Evolutionary conservation across 2,797 vertebrate genomes (phyloP).

Genomic region (Ptychobarbus kaznakovi): DNA sequence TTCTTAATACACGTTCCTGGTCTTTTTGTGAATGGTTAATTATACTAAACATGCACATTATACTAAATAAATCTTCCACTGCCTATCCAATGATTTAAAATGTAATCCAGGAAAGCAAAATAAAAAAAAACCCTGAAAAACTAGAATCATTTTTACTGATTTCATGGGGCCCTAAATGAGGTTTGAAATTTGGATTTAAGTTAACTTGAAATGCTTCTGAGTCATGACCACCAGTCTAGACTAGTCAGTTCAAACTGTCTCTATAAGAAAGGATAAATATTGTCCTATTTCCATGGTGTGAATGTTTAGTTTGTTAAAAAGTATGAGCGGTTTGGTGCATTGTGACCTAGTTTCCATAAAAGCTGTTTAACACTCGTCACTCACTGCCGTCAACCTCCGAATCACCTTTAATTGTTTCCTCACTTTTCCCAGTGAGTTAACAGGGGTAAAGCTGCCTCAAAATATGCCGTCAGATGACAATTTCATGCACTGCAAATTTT

Average conservation of each 20-base stretch:
- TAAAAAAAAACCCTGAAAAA: background rate
- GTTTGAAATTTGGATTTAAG: background rate
- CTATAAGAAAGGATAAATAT: background rate
- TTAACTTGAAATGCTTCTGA: background rate
- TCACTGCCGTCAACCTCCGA: background rate
- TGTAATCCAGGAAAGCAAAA: no score
- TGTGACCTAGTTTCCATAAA: slow-evolving; percentile 8
- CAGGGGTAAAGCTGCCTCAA: background rate
- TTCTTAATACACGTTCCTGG: background rate
- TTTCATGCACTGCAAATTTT: background rate
- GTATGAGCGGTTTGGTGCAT: background rate
- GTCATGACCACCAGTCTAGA: no score
- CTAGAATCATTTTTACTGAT: no score
- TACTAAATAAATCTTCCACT: background rate
- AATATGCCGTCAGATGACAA: background rate
- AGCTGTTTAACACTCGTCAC: background rate
- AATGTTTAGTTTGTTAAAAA: background rate
- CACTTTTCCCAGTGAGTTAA: background rate
- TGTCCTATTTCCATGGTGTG: background rate
- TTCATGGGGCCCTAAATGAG: background rate
- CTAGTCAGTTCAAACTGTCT: background rate
- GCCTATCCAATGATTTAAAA: background rate
- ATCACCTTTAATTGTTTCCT: slow-evolving; percentile 26
- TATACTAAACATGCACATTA: background rate
- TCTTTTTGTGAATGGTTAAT: background rate